phyloP scores from a whole-genome alignment of 2,888 invertebrate species.

The Lithophane socia region DNA sequence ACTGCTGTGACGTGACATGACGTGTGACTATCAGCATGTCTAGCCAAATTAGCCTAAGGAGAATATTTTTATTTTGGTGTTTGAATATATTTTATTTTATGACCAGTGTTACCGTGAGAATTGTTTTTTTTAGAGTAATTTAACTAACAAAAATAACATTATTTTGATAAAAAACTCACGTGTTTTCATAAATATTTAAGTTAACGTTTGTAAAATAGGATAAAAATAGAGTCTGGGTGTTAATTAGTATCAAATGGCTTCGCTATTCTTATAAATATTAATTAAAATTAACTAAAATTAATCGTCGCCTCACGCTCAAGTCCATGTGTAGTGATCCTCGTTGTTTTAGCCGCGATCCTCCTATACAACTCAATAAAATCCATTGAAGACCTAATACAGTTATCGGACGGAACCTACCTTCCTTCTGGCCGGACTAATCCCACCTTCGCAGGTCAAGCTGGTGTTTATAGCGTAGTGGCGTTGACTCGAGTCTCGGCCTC shows the following conservation, averaged over 20 bases:
- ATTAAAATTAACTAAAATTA: neutral
- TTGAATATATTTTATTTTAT: conserved; percentile 46
- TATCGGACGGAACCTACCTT: neutral
- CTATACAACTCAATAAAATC: neutral
- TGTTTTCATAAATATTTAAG: neutral
- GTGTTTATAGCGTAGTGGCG: conserved; percentile 67
- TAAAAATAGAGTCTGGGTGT: neutral
- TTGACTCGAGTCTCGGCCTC: conserved; percentile 78
- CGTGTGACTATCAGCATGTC: conserved; percentile 31
- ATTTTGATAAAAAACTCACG: neutral
- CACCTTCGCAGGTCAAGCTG: conserved; percentile 42
- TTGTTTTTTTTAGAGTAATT: conserved; percentile 1
- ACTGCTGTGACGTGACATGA: conserved; percentile 30
- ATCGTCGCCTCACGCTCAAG: neutral
- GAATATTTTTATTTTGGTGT: conserved; percentile 39
- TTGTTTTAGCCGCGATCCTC: too few species aligned
- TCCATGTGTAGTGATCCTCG: neutral
- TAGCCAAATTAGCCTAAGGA: conserved; percentile 40
- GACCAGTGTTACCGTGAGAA: conserved; percentile 29
- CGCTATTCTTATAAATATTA: neutral
- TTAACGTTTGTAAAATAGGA: neutral
- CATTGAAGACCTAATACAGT: neutral
- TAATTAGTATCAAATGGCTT: neutral
- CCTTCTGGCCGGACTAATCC: conserved; percentile 32
- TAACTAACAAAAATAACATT: neutral